A percentile compares a stretch with the other conserved stretches of the same genome.
Conservation (phyloP, 2,888 invertebrate species). For the Camponotus fellah region DNA sequence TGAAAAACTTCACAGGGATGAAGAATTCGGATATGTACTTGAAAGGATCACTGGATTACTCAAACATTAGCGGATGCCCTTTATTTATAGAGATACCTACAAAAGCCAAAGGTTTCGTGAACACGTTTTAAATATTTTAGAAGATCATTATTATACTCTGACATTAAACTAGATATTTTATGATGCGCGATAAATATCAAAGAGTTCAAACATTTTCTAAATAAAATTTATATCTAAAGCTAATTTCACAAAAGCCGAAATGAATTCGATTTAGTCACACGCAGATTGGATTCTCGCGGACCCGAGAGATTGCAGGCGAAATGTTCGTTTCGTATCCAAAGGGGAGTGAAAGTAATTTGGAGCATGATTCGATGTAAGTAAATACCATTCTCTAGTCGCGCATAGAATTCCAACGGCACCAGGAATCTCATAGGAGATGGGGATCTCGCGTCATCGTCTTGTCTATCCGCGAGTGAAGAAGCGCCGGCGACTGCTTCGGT, state of each 20-base stretch:
- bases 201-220: constrained; percentile 16
- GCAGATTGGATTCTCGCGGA: not conserved
- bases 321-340: constrained; percentile 31
- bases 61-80: not conserved
- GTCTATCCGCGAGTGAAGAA: constrained; percentile 41
- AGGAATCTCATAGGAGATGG: constrained; percentile 20
- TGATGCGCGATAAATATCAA: not conserved
- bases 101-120: not conserved
- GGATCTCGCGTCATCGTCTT: constrained; percentile 25
- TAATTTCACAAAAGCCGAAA: constrained; percentile 10
- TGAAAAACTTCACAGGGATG: not conserved
- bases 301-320: constrained; percentile 35
- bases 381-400: constrained; percentile 31
- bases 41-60: not conserved
- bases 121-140: not conserved
- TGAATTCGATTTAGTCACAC: constrained; percentile 2
- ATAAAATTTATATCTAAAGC: constrained; percentile 14
- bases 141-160: not conserved
- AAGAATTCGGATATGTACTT: not conserved
- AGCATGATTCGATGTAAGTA: constrained; percentile 48
- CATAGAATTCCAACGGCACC: constrained; percentile 40
- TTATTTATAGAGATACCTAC: not conserved
- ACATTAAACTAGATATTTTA: not conserved
- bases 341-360: constrained; percentile 42
- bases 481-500: constrained; percentile 35